A percentile compares a stretch with the other conserved stretches of the same genome.
Conservation (phyloP, 2,113 vertebrate species). For the Pongo pygmaeus region DNA sequence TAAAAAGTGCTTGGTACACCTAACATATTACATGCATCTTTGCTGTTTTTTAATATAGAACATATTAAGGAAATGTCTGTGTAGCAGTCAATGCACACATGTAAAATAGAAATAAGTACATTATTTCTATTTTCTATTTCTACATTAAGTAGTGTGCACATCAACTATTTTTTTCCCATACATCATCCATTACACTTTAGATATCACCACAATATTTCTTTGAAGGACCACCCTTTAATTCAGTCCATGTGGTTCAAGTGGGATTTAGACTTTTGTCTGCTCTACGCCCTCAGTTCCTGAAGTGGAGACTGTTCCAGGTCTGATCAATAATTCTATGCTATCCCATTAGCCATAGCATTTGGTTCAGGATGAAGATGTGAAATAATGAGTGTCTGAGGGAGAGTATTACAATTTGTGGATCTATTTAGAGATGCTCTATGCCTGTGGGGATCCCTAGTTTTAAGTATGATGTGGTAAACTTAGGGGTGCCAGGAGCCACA, state of each 20-base stretch:
- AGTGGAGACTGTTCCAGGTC: not conserved
- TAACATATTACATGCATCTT: not conserved
- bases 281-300: not conserved
- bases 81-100: not conserved
- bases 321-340: not conserved
- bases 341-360: not conserved
- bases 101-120: not conserved
- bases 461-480: not conserved
- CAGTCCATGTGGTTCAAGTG: not conserved
- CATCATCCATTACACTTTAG: not conserved
- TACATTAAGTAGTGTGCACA: not conserved
- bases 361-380: not conserved
- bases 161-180: not conserved
- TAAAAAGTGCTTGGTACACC: not conserved
- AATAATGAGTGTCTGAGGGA: not conserved
- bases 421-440: not conserved
- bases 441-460: not conserved
- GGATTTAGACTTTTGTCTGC: not conserved
- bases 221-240: not conserved
- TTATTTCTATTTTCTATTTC: too few species aligned
- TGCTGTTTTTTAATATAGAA: not conserved
- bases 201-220: not conserved
- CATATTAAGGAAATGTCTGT: not conserved
- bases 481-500: not conserved
- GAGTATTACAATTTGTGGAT: not conserved